These are phyloP conservation scores for Tor tambroides DNA, from an alignment of 2,113 vertebrate genomes.

Conservation along the genomic window DNA sequence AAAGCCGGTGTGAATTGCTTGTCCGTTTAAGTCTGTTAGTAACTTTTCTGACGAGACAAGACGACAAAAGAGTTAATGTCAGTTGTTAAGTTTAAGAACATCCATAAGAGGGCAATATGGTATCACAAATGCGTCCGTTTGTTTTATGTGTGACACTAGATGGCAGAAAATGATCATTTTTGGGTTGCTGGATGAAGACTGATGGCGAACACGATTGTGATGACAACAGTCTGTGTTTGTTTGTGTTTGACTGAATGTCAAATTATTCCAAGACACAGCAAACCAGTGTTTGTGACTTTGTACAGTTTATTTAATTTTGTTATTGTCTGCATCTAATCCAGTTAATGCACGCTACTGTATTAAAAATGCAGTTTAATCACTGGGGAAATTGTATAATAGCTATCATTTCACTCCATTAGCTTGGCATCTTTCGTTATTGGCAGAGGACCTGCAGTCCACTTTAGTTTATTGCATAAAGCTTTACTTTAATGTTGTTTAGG, in stretches of 20 bases:
- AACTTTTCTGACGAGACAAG: background rate
- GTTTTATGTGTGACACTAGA: constrained; percentile 55
- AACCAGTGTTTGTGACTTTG: constrained; percentile 46
- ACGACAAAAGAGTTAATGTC: background rate
- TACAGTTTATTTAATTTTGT: background rate
- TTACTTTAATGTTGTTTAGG: background rate
- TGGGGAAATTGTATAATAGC: background rate
- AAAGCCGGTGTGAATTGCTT: background rate
- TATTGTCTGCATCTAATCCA: background rate
- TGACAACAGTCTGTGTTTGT: constrained; percentile 70
- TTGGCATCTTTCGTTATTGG: background rate
- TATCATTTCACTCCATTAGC: background rate
- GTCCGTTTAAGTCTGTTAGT: background rate
- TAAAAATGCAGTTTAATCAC: background rate
- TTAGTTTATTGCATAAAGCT: constrained; percentile 18
- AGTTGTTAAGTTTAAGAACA: background rate
- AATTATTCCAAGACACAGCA: constrained; percentile 56
- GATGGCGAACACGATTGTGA: constrained; percentile 65
- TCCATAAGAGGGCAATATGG: constrained; percentile 65
- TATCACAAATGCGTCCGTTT: constrained; percentile 49
- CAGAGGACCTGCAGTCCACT: background rate
- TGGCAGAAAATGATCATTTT: constrained; percentile 59
- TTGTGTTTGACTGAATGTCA: constrained; percentile 70
- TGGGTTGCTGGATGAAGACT: constrained; percentile 56
- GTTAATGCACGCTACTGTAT: background rate